Conservation (phyloP, 2,797 vertebrate genomes). For the Sebastiscus tertius region DNA sequence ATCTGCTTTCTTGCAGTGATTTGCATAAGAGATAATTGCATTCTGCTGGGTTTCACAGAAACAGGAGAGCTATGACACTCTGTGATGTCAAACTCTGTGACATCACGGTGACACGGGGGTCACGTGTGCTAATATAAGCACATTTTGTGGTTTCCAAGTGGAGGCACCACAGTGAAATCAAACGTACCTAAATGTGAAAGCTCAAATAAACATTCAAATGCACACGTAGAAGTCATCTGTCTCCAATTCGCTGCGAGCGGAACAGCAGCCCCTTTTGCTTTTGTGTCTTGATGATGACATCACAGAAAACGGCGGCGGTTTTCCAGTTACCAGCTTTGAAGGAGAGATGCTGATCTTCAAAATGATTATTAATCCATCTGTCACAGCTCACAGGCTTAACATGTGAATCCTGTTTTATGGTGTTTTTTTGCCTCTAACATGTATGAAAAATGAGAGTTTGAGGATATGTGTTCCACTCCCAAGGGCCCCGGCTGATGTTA, state of each 20-base stretch:
- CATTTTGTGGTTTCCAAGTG: slow-evolving; percentile 42
- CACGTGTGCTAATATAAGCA: slow-evolving; percentile 14
- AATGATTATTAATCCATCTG: slow-evolving; percentile 38
- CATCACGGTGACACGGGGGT: neutral
- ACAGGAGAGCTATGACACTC: neutral
- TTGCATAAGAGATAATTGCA: slow-evolving; percentile 7
- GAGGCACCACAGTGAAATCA: slow-evolving; percentile 34
- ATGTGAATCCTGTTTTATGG: slow-evolving; percentile 36
- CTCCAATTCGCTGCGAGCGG: slow-evolving; percentile 21
- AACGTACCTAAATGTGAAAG: slow-evolving; percentile 33
- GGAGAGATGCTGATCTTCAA: slow-evolving; percentile 16
- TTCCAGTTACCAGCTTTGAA: slow-evolving; percentile 15
- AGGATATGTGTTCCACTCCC: slow-evolving; percentile 73
- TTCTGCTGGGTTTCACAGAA: neutral
- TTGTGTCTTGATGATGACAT: slow-evolving; percentile 37
- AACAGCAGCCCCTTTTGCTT: slow-evolving; percentile 1
- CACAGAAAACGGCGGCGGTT: slow-evolving; percentile 24
- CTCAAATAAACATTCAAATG: slow-evolving; percentile 46
- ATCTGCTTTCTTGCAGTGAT: slow-evolving; percentile 15
- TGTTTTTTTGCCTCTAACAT: slow-evolving; percentile 8
- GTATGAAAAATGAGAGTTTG: slow-evolving; percentile 44
- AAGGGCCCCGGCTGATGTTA: slow-evolving; percentile 63
- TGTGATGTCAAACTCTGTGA: slow-evolving; percentile 1
- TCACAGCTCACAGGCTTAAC: slow-evolving; percentile 37
- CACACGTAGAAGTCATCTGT: slow-evolving; percentile 43